Base-by-base conservation (phyloP, 2,888 invertebrate species). In the Lycia hirtaria region DNA sequence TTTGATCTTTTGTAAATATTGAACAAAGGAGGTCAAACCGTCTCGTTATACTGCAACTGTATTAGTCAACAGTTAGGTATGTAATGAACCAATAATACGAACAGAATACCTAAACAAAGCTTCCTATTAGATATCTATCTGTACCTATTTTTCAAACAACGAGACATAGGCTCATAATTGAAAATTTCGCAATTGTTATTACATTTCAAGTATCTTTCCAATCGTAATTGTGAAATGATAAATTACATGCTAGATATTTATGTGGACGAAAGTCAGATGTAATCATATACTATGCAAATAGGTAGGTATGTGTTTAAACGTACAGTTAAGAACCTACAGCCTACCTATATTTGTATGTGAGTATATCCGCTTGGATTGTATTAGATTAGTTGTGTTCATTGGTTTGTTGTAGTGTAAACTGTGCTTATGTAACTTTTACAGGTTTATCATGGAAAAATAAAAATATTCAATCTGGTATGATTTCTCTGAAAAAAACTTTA, bases 211-310 rank as follows among this genome's bases (percentile, higher is more conserved):
- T 56, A 54, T 56, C 59, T 64, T 54, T 66, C 56, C 54, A 64
- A 67, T 64, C 59, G 53, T 38, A 45, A 64, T 66, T 66, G 62
- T 54, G 65, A 66, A 66, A 66, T 62, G 56, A 48, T 49, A 66
- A 60, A 64, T 66, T 66, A 64, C 60, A 56, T 48, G 37, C 33
- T 54, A 54, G 47, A 48, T 54, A 53, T 38, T 60, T 52, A 58
- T 54, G 44, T 37, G 37, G 35, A 35, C 47, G 56, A 63, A 63
- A 61, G 62, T 60, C 44, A 58, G 68, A 68, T 68, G 50, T 64
- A 67, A 68, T 68, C 67, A 41, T 32, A 50, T 63, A 51, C n/a
- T 63, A 66, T 68, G 67, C 64, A 64, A 67, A 68, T 65, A 68
- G 55, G 64, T 52, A 51, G 20, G 48, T 55, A 51, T 41, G 48